A percentile compares a stretch with the other conserved stretches of the same genome.
These are phyloP conservation scores for Bombus confusus DNA, from an alignment of 1,140 invertebrate species.

Conservation along the genomic window DNA sequence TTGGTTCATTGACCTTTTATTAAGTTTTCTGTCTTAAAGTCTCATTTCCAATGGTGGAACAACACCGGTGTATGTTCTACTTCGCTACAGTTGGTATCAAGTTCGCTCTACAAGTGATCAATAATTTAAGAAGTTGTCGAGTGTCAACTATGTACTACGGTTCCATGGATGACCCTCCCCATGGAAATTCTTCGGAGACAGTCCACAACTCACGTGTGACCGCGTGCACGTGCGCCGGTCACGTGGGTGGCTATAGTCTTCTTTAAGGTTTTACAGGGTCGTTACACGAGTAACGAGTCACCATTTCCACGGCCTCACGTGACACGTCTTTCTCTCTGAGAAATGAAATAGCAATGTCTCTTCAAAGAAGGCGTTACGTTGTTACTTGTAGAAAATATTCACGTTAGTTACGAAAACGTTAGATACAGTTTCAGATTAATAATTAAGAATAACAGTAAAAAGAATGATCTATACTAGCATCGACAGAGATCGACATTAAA, in stretches of 20 bases:
- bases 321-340: slow-evolving; percentile 5
- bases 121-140: slow-evolving; percentile 67
- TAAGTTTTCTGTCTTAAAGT: slow-evolving; percentile 27
- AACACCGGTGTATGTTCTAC: slow-evolving; percentile 49
- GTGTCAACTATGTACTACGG: slow-evolving; percentile 24
- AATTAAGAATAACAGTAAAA: not conserved
- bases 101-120: slow-evolving; percentile 72
- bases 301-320: slow-evolving; percentile 46
- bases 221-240: slow-evolving; percentile 52
- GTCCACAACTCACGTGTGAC: slow-evolving; percentile 48
- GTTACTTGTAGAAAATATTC: not conserved
- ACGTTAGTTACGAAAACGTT: not conserved
- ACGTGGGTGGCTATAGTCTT: slow-evolving; percentile 53
- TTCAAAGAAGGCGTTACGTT: not conserved
- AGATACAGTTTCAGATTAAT: not conserved
- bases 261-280: slow-evolving; percentile 52
- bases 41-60: slow-evolving; percentile 22
- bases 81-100: slow-evolving; percentile 63
- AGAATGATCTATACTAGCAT: not conserved
- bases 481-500: no score
- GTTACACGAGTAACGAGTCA: slow-evolving; percentile 64
- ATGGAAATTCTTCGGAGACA: slow-evolving; percentile 19
- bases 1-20: slow-evolving; percentile 49
- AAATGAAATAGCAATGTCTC: not conserved
- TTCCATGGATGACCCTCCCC: not conserved